These are phyloP conservation scores for Candoia aspera DNA, from an alignment of 2,113 vertebrate species.

Conservation along the genomic window DNA sequence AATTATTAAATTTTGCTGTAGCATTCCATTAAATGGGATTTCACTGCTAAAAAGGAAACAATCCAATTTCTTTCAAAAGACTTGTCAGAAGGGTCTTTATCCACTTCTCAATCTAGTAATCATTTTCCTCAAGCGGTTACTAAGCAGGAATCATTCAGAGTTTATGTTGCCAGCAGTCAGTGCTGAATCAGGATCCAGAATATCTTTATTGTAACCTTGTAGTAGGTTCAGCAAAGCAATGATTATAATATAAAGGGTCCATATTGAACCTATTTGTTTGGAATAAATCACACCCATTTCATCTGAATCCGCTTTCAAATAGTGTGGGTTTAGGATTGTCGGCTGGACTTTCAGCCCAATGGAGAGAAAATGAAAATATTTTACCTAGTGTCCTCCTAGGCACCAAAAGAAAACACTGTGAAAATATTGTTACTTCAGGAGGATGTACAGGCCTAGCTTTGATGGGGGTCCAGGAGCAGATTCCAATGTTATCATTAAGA, in stretches of 20 bases:
- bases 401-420: not conserved
- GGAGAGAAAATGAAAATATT: not conserved
- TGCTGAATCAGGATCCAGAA: slow-evolving; percentile 54
- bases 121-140: slow-evolving; percentile 59
- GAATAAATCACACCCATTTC: not conserved
- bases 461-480: not conserved
- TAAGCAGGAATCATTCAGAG: slow-evolving; percentile 69
- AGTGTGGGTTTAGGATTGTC: not conserved
- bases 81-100: slow-evolving; percentile 67
- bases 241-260: not conserved
- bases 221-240: slow-evolving; percentile 40
- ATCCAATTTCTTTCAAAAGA: slow-evolving; percentile 70
- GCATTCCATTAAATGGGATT: slow-evolving; percentile 73
- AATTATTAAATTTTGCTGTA: slow-evolving; percentile 75
- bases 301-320: not conserved
- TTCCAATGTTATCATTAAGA: not conserved
- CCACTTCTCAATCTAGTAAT: slow-evolving; percentile 66
- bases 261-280: not conserved
- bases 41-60: slow-evolving; percentile 37
- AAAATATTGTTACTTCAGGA: not conserved
- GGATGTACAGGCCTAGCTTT: not conserved
- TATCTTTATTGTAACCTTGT: slow-evolving; percentile 51
- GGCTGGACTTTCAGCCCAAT: not conserved
- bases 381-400: not conserved
- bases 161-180: slow-evolving; percentile 68